Base-by-base conservation (phyloP, 1,140 invertebrate genomes). In the Pomacea maculata region DNA sequence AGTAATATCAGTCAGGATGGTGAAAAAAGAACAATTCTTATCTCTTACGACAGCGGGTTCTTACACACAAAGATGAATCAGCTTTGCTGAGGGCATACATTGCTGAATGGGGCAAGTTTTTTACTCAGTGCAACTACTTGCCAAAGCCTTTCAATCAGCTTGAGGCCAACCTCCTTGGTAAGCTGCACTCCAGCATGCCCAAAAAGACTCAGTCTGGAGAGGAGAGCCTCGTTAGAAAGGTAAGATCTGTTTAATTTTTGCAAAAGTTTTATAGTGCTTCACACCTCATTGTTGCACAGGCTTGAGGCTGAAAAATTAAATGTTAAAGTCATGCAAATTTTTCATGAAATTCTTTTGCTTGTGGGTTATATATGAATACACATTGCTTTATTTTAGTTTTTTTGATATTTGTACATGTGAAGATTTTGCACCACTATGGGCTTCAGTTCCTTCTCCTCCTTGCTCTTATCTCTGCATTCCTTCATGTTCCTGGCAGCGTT, bases 101-200 rank as follows among this genome's bases (percentile, higher is more conserved):
- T 86, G 94, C 94, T 14, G 97, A 99, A 92, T 99, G 98, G 98
- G 94, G 96, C 68, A 98, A 98, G 88, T 99, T 99, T 93, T 99
- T 99, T 90, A 97, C 97, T 12, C 97, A 99, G 90, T 99, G 97
- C 91, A 96, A 96, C 90, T 99, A 98, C 92, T 92, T 99, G 85
- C 97, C 98, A 8, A 97, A 97, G 83, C 98, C 98, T 17, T 99
- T 99, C 93, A 94, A 95, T 72, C 97, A 97, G 91, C 92, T 99
- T 82, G 97, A 99, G 93, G 94, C 94, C 82, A 94, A 96, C 79
- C 93, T 96, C 34, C 92, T 93, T 54, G 94, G 94, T 19, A 94
- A 94, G 90, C 83, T 88, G 75, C 86, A 93, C 73, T 93, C 90
- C 85, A 92, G 90, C 70, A 93, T 91, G 85, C 90, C 93, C 71